A percentile compares a stretch with the other conserved stretches of the same genome.
These are phyloP conservation scores for Magallana angulata DNA, from an alignment of 1,140 invertebrate genomes.

Conservation along the genomic window DNA sequence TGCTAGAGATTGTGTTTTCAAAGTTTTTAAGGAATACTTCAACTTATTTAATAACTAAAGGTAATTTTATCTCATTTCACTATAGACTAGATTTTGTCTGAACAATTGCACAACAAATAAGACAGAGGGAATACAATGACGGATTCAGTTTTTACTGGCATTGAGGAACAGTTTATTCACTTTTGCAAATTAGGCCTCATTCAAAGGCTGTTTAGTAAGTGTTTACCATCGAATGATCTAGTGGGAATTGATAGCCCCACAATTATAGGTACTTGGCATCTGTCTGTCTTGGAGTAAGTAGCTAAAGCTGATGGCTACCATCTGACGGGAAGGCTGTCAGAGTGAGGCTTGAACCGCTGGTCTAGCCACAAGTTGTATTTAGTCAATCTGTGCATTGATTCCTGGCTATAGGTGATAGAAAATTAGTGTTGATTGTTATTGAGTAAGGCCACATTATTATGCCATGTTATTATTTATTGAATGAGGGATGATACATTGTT, in stretches of 20 bases:
- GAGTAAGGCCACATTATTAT: not conserved
- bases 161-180: too few relatives aligned
- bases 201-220: not conserved
- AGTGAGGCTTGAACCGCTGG: too few relatives aligned
- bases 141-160: too few relatives aligned
- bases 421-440: slow-evolving; percentile 21
- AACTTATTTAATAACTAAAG: too few relatives aligned
- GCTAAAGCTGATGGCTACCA: not conserved
- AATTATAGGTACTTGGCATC: not conserved
- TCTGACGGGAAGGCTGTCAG: not conserved
- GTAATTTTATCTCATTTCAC: too few relatives aligned
- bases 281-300: not conserved
- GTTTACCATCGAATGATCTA: not conserved
- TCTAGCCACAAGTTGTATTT: not conserved
- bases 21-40: too few relatives aligned
- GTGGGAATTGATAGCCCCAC: slow-evolving; percentile 7
- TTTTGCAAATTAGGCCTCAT: too few relatives aligned
- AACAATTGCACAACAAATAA: too few relatives aligned
- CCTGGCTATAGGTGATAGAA: not conserved
- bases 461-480: not conserved
- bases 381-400: not conserved
- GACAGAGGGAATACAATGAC: too few relatives aligned
- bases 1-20: too few relatives aligned
- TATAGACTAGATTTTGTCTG: too few relatives aligned
- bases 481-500: not conserved